Evolutionary conservation across 2,113 vertebrate species (phyloP), one percentile per base, ranked within the genome.

Genomic region (Penelope pileata): DNA sequence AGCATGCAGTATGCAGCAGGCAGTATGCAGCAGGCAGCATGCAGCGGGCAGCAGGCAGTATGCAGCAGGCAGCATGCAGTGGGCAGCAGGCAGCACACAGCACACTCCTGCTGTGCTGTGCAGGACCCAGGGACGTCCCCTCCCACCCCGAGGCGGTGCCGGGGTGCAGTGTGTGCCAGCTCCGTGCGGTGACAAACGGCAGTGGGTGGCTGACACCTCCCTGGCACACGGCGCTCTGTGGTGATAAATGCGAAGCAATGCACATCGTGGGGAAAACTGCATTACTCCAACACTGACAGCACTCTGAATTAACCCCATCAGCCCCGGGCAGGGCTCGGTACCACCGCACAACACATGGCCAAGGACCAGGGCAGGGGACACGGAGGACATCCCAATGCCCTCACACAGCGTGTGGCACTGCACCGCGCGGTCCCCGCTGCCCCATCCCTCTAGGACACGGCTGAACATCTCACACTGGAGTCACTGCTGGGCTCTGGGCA

Each of bases 321-420:
- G 29, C 68, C 27, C 6, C 2, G 63, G 48, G 47, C 16, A 81
- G 47, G 34, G 40, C 34, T 23, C 32, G 58, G 10, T 36, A 36
- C 27, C 47, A 6, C 59, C 43, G 69, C 56, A 58, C 70, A 59
- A 69, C 50, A 51, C 69, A 75, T 0, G 1, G 34, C 4, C 64
- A 82, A 75, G 53, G 62, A 56, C 23, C 56, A 23, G 30, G 16
- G 32, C 27, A 78, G 43, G 32, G 36, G 58, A 1, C 19, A 62
- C 17, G 38, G 12, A 21, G 48, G 74, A 63, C 6, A 26, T 2
- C 16, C 50, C 6, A 51, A 42, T 34, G 77, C 11, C 30, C 59
- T 78, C 3, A 0, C 3, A n/a, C 42, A 30, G 2, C 0, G 10
- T 1, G 0, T 1, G 16, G 45, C 60, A 70, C 24, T 22, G n/a